phyloP scores from a whole-genome alignment of 1,140 invertebrate species.

The Pseudomyrmex flavicornis region DNA sequence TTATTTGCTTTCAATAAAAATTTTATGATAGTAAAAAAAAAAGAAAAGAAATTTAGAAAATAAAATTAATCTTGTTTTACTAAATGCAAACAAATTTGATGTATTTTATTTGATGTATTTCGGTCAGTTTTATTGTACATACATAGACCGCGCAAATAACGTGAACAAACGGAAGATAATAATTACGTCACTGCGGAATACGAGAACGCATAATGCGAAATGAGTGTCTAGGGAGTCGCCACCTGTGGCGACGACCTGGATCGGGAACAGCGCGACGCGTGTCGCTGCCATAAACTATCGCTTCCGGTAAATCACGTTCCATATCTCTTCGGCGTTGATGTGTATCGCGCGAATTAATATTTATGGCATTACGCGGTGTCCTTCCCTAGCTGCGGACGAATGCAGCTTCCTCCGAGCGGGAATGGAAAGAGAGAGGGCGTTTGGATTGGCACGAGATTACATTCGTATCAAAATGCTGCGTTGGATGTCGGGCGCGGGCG shows the following conservation, averaged over 20 bases:
- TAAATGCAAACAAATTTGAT: not conserved
- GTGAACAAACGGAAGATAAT: constrained; percentile 12
- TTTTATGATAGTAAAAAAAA: not conserved
- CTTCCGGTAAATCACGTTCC: constrained; percentile 59
- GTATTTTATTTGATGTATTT: not conserved
- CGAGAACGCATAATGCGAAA: constrained; percentile 32
- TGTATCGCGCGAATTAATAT: constrained; percentile 59
- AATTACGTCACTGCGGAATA: constrained; percentile 17
- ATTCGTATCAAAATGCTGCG: constrained; percentile 59
- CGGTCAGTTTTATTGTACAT: not conserved
- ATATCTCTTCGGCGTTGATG: constrained; percentile 51
- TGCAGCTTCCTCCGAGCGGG: not conserved
- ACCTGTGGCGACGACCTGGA: constrained; percentile 52
- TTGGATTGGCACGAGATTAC: constrained; percentile 54
- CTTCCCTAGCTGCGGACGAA: constrained; percentile 6
- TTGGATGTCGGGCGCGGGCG: not conserved
- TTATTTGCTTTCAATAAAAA: too few species aligned
- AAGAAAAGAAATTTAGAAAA: too few species aligned
- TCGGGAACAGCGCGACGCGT: constrained; percentile 15
- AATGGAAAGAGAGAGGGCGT: too few species aligned
- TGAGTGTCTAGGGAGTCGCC: constrained; percentile 33
- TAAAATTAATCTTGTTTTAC: too few species aligned
- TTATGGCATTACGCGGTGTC: constrained; percentile 55
- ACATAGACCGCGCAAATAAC: not conserved
- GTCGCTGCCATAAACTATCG: constrained; percentile 61